Evolutionary conservation across 2,888 invertebrate genomes (phyloP), one percentile per base, ranked within the genome.

Genomic region (Steinernema carpocapsae): DNA sequence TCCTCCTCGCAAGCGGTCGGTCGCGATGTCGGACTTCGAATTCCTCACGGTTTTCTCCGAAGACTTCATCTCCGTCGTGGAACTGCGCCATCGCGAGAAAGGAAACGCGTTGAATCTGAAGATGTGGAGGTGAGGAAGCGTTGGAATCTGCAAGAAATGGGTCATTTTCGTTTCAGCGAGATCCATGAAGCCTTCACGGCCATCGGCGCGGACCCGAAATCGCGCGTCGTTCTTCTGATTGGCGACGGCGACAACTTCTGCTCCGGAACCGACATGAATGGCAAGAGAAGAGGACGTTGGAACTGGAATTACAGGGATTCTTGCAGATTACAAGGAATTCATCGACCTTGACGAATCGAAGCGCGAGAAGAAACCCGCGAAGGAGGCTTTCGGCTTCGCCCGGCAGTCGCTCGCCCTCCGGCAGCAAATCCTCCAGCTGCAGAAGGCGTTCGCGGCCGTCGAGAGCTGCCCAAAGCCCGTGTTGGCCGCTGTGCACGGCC

Each of bases 161-260:
- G 6, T 10, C 4, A 24, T 42, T 14, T 29, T 37, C 26, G 37
- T 76, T 81, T 59, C 80, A 89, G 90, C 70, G 96, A 97, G 88
- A 91, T 96, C 75, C 91, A 91, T 59, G 89, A 92, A 76, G 95
- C 94, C 87, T 97, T 97, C 86, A 89, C 92, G 26, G 88, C 91
- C 10, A 89, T 99, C 42, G 92, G 91, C 78, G 88, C 90, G 0
- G 92, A 94, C 88, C 90, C 92, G 12, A 92, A 95, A 75, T 97
- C 96, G 87, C 91, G 97, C 84, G 93, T 92, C 0, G 91, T 97
- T 70, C 91, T 99, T 0, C 84, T 99, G 2, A 93, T 94, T n/a
- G 97, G 92, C 0, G 91, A 92, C 80, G 97, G 97, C 45, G 94
- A 92, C 88, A 89, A 92, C 78, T 97, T 96, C 87, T 92, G 93